phyloP scores from a whole-genome alignment of 1,140 invertebrate species.

The Drosophila watanabei region DNA sequence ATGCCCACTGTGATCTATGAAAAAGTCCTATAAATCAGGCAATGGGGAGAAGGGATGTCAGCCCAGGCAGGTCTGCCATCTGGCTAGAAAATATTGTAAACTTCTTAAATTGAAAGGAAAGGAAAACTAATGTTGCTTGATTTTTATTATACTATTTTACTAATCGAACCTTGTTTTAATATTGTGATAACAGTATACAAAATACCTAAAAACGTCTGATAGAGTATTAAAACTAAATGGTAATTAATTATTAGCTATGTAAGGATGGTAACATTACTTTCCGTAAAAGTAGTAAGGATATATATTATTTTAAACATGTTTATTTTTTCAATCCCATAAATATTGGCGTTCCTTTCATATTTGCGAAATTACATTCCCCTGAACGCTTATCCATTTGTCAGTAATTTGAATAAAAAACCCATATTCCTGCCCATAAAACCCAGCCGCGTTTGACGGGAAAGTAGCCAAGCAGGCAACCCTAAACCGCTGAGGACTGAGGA shows the following conservation, averaged over 20 bases:
- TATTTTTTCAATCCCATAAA: background rate
- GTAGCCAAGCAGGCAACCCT: conserved; percentile 12
- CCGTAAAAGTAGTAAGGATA: background rate
- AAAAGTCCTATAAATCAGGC: conserved; percentile 10
- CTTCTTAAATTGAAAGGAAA: no score
- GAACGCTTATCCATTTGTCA: background rate
- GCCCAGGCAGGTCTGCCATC: background rate
- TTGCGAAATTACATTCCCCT: background rate
- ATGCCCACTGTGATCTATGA: conserved; percentile 37
- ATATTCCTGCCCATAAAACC: conserved; percentile 16
- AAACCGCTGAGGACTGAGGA: background rate
- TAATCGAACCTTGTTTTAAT: no score
- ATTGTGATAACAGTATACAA: no score
- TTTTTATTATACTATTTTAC: no score
- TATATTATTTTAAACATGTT: no score
- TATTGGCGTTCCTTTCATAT: conserved; percentile 1
- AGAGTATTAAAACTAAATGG: no score
- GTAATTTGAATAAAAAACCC: conserved; percentile 13
- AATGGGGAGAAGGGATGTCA: background rate
- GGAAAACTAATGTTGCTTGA: background rate
- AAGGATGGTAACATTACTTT: background rate
- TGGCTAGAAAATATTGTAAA: background rate
- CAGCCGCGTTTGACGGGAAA: conserved; percentile 24
- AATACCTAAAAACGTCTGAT: no score
- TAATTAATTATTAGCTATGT: no score